A percentile compares a stretch with the other conserved stretches of the same genome.
phyloP scores from a whole-genome alignment of 2,888 invertebrate genomes.

The Protodeltote pygarga region DNA sequence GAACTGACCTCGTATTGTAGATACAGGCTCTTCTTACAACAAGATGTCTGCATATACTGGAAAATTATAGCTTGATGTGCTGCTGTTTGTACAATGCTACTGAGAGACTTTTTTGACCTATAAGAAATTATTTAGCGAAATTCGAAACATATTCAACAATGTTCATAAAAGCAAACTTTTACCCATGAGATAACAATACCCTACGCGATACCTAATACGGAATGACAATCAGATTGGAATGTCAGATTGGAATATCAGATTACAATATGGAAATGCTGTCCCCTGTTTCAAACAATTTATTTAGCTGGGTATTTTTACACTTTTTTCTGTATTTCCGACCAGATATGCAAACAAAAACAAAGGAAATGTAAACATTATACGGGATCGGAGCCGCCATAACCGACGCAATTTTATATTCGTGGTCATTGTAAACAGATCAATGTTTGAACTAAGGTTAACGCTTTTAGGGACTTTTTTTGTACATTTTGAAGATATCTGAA shows the following conservation, averaged over 20 bases:
- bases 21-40: no score
- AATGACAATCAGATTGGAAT: constrained; percentile 39
- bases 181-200: constrained; percentile 23
- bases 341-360: constrained; percentile 12
- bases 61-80: no score
- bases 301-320: constrained; percentile 4
- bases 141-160: no score
- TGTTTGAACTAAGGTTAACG: constrained; percentile 3
- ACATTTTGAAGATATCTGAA: not conserved
- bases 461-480: not conserved
- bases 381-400: constrained; percentile 17
- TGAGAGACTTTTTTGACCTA: no score
- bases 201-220: constrained; percentile 21
- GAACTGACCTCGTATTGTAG: no score
- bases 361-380: constrained; percentile 13
- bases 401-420: constrained; percentile 1
- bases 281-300: constrained; percentile 11
- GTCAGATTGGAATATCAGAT: no score
- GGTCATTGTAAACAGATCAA: constrained; percentile 32
- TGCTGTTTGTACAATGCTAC: no score
- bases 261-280: constrained; percentile 19
- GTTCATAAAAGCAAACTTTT: no score
- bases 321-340: constrained; percentile 5
- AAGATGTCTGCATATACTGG: no score
- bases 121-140: no score